Percentiles rank a stretch among this genome's conserved stretches.
Evolutionary conservation across 2,888 invertebrate species (phyloP).

Genomic region (Andrena chrysosceles): DNA sequence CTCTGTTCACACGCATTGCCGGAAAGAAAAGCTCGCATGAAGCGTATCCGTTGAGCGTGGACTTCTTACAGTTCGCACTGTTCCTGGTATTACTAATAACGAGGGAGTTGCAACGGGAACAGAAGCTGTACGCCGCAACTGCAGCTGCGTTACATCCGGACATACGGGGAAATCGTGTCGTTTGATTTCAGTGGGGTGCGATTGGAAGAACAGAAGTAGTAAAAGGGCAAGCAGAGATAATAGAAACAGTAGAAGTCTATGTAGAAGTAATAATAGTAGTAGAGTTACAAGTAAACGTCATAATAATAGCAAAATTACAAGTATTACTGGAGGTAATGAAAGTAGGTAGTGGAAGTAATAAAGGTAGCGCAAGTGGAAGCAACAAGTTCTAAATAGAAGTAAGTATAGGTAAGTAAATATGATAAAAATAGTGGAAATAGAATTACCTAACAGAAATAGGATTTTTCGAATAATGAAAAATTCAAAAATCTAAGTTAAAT

Average conservation of each 20-base stretch:
- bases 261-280: neutral
- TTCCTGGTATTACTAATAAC: constrained; percentile 37
- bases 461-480: too few species aligned
- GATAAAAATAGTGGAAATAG: too few species aligned
- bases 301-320: neutral
- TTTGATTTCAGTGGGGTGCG: neutral
- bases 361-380: neutral
- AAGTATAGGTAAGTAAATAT: too few species aligned
- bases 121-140: neutral
- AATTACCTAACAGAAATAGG: too few species aligned
- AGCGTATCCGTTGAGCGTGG: constrained; percentile 20
- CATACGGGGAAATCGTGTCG: constrained; percentile 14
- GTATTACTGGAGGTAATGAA: neutral
- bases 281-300: neutral
- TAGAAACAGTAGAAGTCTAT: neutral
- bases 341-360: neutral
- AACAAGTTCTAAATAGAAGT: neutral
- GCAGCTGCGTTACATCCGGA: constrained; percentile 10
- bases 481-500: too few species aligned
- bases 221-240: neutral
- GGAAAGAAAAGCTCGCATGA: constrained; percentile 46
- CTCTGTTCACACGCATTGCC: constrained; percentile 52
- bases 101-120: neutral
- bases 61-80: constrained; percentile 22
- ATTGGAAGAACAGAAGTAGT: neutral